Conservation (phyloP, 2,113 vertebrate genomes). For the Albula goreensis region DNA sequence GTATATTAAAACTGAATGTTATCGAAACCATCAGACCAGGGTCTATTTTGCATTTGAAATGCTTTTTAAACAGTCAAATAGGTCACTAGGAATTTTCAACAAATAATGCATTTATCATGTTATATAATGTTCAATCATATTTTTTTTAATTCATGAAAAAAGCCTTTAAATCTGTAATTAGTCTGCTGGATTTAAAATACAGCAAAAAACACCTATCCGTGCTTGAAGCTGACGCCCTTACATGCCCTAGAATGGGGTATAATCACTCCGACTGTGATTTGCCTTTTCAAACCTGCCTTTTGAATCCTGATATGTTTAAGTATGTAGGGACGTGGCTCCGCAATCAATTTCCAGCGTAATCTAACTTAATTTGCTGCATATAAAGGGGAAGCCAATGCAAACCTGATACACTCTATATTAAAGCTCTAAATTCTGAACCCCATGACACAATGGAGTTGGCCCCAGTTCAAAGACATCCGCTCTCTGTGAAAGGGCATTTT, state of each 20-base stretch:
- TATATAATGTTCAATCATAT: no score
- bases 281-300: background rate
- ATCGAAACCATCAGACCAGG: no score
- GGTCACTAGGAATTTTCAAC: no score
- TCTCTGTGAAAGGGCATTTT: slow-evolving; percentile 27
- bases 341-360: background rate
- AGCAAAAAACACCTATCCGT: background rate
- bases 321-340: background rate
- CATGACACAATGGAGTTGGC: background rate
- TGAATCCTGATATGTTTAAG: background rate
- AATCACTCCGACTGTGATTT: background rate
- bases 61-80: no score
- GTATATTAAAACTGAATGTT: no score
- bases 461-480: slow-evolving; percentile 16
- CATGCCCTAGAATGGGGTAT: background rate
- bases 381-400: background rate
- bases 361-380: background rate
- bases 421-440: background rate
- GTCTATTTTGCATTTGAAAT: no score
- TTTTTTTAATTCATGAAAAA: no score
- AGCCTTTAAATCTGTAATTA: no score
- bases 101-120: no score
- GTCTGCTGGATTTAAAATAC: background rate
- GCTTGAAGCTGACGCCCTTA: background rate
- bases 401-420: background rate